phyloP scores from a whole-genome alignment of 2,888 invertebrate species.

The Rhamnusium bicolor region DNA sequence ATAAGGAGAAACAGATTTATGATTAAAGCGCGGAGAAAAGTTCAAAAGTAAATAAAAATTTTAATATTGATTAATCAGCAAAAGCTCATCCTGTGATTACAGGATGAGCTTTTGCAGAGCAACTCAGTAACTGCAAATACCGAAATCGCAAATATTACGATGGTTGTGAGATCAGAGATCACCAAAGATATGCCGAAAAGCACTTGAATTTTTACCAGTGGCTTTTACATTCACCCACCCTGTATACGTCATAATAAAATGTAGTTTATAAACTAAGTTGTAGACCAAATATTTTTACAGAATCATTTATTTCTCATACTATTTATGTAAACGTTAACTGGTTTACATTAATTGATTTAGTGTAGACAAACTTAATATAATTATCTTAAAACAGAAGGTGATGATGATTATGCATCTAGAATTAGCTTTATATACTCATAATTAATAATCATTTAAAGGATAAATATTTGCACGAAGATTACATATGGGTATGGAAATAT shows the following conservation, averaged over 20 bases:
- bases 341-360: not conserved
- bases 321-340: not conserved
- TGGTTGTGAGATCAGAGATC: too few species aligned
- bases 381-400: not conserved
- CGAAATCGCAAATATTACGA: too few species aligned
- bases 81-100: too few species aligned
- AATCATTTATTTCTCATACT: not conserved
- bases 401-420: not conserved
- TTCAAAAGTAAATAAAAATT: too few species aligned
- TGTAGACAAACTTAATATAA: not conserved
- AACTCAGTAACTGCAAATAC: too few species aligned
- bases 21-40: too few species aligned
- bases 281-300: not conserved
- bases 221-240: not conserved
- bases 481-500: conserved; percentile 12
- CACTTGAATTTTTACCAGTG: too few species aligned
- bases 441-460: conserved; percentile 1
- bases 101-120: too few species aligned
- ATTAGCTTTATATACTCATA: not conserved
- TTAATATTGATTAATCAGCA: too few species aligned
- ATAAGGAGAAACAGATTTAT: too few species aligned
- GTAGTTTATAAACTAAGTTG: not conserved
- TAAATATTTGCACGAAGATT: conserved; percentile 12
- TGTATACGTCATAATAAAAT: not conserved
- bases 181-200: too few species aligned